A percentile compares a stretch with the other conserved stretches of the same genome.
These are phyloP conservation scores for Australoheros facetus DNA, from an alignment of 2,797 vertebrate genomes.

Conservation along the genomic window DNA sequence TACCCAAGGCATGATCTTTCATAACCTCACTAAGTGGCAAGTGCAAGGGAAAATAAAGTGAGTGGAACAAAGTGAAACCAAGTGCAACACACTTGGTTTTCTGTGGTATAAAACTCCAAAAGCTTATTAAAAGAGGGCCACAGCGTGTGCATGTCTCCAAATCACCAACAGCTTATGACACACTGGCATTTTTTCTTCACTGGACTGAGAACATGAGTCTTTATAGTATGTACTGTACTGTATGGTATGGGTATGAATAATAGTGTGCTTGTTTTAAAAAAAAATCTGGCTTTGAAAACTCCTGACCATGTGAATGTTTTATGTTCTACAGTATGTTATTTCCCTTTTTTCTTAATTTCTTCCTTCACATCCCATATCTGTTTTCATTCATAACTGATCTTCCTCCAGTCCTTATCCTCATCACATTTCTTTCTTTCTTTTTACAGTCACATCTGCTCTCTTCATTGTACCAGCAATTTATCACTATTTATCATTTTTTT, in stretches of 20 bases:
- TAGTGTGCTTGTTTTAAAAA: neutral
- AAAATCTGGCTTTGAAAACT: neutral
- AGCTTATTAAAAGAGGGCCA: too few species aligned
- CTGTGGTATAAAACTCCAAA: too few species aligned
- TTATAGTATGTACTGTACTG: neutral
- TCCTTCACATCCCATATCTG: neutral
- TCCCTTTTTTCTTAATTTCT: neutral
- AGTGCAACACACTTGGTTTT: neutral
- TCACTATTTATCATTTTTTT: neutral
- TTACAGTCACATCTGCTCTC: neutral
- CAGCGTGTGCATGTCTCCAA: too few species aligned
- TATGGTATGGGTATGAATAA: neutral
- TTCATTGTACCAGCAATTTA: neutral
- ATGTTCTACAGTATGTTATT: neutral
- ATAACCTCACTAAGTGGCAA: neutral
- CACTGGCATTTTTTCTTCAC: neutral
- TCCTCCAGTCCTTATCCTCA: slow-evolving; percentile 3
- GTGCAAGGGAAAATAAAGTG: neutral
- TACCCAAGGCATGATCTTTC: neutral
- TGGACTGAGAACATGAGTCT: neutral
- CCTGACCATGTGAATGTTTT: neutral
- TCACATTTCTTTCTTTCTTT: neutral
- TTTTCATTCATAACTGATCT: neutral
- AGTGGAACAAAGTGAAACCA: neutral
- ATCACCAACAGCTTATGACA: too few species aligned